These are phyloP conservation scores for Eupeodes luniger DNA, from an alignment of 2,888 invertebrate genomes.

Conservation along the genomic window DNA sequence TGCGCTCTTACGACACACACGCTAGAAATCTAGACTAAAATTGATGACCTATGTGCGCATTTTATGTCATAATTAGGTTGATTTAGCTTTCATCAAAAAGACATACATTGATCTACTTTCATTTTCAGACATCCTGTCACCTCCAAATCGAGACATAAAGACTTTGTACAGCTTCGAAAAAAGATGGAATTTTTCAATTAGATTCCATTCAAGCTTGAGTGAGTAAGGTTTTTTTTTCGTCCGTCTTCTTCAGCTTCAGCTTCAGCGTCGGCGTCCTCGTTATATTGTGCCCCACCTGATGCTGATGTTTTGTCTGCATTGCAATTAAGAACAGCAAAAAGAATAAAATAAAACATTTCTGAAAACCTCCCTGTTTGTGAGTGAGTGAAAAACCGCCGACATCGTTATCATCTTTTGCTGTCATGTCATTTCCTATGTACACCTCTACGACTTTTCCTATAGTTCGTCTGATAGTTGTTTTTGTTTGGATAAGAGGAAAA, in stretches of 20 bases:
- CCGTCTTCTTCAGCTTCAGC: too few species aligned
- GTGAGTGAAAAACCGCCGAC: slow-evolving; percentile 8
- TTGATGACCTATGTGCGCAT: slow-evolving; percentile 9
- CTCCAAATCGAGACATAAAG: slow-evolving; percentile 24
- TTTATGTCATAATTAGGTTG: slow-evolving; percentile 53
- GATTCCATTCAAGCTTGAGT: slow-evolving; percentile 32
- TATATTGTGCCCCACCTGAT: slow-evolving; percentile 57
- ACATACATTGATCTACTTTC: slow-evolving; percentile 63
- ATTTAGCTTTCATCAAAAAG: slow-evolving; percentile 16
- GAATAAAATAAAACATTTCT: slow-evolving; percentile 1
- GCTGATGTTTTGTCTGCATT: slow-evolving; percentile 56
- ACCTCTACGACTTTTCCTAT: too few species aligned
- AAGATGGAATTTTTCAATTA: slow-evolving; percentile 14
- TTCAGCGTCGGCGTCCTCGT: background rate
- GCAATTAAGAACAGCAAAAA: slow-evolving; percentile 59
- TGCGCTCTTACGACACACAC: background rate
- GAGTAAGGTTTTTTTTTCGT: background rate
- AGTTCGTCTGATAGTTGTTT: slow-evolving; percentile 1
- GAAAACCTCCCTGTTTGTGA: slow-evolving; percentile 47
- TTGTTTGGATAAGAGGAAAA: background rate
- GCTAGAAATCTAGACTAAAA: background rate
- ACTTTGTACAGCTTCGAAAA: background rate
- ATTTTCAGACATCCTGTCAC: slow-evolving; percentile 41
- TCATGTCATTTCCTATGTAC: background rate
- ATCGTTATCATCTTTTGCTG: background rate